A percentile compares a stretch with the other conserved stretches of the same genome.
These are phyloP conservation scores for Antidorcas marsupialis DNA, from an alignment of 2,113 vertebrate genomes.

Conservation along the genomic window DNA sequence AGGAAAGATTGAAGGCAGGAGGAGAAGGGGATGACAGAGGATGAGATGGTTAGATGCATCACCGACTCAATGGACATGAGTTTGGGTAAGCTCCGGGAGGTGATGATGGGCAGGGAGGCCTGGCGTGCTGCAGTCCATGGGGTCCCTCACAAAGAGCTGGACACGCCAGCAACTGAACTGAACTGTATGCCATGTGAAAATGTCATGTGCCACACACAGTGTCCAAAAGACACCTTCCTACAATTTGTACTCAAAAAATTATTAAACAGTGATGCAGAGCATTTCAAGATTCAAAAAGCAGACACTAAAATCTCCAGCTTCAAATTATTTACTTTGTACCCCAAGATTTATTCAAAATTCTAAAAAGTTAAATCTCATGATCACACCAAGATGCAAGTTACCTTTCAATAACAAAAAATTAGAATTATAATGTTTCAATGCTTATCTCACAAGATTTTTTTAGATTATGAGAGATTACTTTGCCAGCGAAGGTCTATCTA, in stretches of 20 bases:
- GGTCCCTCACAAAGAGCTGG: background rate
- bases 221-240: background rate
- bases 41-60: background rate
- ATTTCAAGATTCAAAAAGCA: background rate
- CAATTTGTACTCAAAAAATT: background rate
- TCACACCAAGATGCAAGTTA: background rate
- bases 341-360: background rate
- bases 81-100: rapidly evolving
- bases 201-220: background rate
- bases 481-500: background rate
- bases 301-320: background rate
- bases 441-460: background rate
- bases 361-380: background rate
- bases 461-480: background rate
- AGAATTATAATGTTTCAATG: background rate
- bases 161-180: background rate
- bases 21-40: background rate
- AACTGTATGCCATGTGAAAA: background rate
- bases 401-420: background rate
- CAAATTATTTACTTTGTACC: background rate
- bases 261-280: background rate
- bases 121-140: background rate
- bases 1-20: background rate
- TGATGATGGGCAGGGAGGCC: background rate
- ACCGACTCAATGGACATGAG: background rate